Evolutionary conservation across 1,140 invertebrate species (phyloP).

Genomic region (Ptiloglossa arizonensis): DNA sequence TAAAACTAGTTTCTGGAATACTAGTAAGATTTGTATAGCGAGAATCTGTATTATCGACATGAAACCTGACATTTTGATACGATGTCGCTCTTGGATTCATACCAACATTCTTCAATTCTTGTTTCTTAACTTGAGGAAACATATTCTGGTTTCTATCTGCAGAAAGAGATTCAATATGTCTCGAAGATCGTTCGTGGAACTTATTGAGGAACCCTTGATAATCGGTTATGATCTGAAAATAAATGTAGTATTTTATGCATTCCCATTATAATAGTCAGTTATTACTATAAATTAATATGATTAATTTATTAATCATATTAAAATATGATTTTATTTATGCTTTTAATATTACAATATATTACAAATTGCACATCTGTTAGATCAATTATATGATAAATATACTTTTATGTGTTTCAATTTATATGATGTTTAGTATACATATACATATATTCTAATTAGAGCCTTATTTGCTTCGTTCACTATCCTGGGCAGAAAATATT

Average conservation of each 20-base stretch:
- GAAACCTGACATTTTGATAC: conserved; percentile 25
- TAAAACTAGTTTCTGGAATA: conserved; percentile 88
- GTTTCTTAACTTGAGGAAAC: not conserved
- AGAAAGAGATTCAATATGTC: conserved; percentile 50
- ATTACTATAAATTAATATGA: too few species aligned
- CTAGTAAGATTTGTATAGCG: conserved; percentile 71
- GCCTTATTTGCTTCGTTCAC: too few species aligned
- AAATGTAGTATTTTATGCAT: not conserved
- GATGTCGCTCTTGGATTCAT: not conserved
- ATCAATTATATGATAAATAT: too few species aligned
- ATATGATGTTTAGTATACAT: too few species aligned
- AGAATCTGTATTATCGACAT: conserved; percentile 34
- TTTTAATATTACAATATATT: too few species aligned
- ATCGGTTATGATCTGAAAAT: conserved; percentile 64
- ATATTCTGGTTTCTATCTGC: conserved; percentile 23
- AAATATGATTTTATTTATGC: too few species aligned
- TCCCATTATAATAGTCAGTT: too few species aligned
- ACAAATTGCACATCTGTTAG: too few species aligned
- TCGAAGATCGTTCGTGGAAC: conserved; percentile 63
- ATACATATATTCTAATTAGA: too few species aligned
- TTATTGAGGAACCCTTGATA: conserved; percentile 68
- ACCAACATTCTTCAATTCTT: conserved; percentile 1
- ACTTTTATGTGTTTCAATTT: too few species aligned
- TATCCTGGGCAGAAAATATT: too few species aligned
- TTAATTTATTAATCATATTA: too few species aligned